Evolutionary conservation across 2,113 vertebrate genomes (phyloP).

Genomic region (Ochotona curzoniae): DNA sequence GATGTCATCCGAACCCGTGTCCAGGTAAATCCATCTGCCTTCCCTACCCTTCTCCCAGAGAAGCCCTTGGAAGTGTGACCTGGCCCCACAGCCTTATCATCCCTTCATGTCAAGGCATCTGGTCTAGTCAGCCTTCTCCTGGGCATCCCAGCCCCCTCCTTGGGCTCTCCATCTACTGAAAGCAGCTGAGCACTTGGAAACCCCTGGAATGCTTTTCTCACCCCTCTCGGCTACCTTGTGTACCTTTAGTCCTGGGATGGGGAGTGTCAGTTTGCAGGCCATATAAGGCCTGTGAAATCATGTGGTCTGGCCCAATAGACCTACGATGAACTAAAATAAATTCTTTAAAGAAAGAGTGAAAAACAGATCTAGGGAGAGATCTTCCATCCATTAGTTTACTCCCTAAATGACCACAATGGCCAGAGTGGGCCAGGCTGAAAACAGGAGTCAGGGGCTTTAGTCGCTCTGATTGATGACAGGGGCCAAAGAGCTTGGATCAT

Average conservation of each 20-base stretch:
- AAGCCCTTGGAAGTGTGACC: background rate
- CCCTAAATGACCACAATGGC: too few species aligned
- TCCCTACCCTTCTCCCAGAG: background rate
- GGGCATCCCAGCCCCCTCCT: background rate
- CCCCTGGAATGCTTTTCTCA: background rate
- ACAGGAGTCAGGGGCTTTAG: too few species aligned
- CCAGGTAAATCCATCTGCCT: slow-evolving; percentile 88
- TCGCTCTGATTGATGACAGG: too few species aligned
- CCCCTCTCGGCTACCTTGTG: background rate
- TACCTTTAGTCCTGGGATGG: background rate
- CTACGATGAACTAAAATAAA: too few species aligned
- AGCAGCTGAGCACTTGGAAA: background rate
- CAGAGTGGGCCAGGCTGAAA: too few species aligned
- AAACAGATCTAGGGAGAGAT: too few species aligned
- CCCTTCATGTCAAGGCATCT: background rate
- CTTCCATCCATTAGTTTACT: too few species aligned
- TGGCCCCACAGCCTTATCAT: background rate
- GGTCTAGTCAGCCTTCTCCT: background rate
- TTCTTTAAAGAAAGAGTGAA: too few species aligned
- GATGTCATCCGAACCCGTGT: slow-evolving; percentile 96
- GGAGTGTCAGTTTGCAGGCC: too few species aligned
- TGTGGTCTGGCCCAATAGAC: too few species aligned
- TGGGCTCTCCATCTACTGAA: background rate
- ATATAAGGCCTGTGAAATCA: too few species aligned
- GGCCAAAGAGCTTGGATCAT: too few species aligned